phyloP scores from a whole-genome alignment of 2,113 vertebrate species.

The Psittacula cyanocephala region DNA sequence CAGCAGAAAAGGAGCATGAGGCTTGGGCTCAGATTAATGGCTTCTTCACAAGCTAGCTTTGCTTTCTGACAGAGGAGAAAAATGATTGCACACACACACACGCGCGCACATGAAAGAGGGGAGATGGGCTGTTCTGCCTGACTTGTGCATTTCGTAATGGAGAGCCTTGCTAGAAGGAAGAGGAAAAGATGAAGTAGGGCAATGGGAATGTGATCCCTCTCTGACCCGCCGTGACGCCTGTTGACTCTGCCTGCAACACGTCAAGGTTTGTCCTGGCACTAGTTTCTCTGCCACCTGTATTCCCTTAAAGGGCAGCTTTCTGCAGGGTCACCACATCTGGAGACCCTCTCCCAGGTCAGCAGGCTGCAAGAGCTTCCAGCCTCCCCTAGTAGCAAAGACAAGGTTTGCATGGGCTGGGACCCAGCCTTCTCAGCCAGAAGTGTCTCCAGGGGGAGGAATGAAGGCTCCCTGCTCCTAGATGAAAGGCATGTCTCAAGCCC shows the following conservation, averaged over 20 bases:
- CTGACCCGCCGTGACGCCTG: neutral
- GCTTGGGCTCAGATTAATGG: conserved; percentile 56
- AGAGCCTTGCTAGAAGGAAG: neutral
- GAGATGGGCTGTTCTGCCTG: conserved; percentile 19
- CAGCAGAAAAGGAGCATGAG: conserved; percentile 34
- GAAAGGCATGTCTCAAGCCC: neutral
- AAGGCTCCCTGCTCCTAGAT: neutral
- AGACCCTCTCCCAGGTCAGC: neutral
- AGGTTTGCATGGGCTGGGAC: neutral
- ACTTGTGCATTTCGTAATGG: neutral
- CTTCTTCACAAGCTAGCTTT: conserved; percentile 46
- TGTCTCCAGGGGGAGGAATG: neutral
- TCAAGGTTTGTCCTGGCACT: neutral
- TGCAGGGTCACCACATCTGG: neutral
- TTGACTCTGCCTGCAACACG: neutral
- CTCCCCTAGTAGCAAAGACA: neutral
- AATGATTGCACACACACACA: neutral
- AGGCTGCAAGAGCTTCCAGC: neutral
- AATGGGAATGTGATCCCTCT: neutral
- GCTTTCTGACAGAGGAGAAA: conserved; percentile 50
- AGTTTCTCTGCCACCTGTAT: neutral
- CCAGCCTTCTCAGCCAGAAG: neutral
- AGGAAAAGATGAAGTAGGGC: conserved; percentile 26
- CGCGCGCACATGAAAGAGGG: neutral
- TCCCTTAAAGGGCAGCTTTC: neutral